Evolutionary conservation across 1,140 invertebrate genomes (phyloP).

Genomic region (Zaprionus inermis): DNA sequence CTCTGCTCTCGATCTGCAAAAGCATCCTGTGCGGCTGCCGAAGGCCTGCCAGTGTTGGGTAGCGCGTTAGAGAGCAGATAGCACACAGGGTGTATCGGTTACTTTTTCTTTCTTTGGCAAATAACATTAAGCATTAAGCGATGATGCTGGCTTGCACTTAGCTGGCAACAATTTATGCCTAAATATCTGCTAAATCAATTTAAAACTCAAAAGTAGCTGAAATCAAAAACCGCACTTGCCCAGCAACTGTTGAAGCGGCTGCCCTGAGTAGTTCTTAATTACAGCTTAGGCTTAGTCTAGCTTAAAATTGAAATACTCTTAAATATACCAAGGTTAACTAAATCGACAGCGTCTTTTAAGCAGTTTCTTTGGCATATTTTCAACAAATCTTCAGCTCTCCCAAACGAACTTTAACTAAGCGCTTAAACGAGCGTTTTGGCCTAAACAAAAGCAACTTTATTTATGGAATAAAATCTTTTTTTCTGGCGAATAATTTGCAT

Average conservation of each 20-base stretch:
- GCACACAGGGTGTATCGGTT: neutral
- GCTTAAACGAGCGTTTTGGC: neutral
- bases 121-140: slow-evolving; percentile 32
- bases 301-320: no score
- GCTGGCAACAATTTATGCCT: no score
- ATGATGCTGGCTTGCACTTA: slow-evolving; percentile 24
- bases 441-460: slow-evolving; percentile 1
- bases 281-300: no score
- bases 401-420: neutral
- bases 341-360: no score
- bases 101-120: slow-evolving; percentile 26
- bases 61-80: neutral
- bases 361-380: neutral
- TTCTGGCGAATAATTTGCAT: neutral
- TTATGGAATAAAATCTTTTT: neutral
- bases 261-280: no score
- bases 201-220: no score
- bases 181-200: no score
- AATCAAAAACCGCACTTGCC: no score
- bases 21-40: neutral
- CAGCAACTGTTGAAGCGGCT: no score
- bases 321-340: no score
- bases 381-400: neutral
- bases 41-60: neutral
- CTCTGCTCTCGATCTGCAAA: slow-evolving; percentile 7